These are phyloP conservation scores for Echinops telfairi DNA, from an alignment of 2,113 vertebrate species.

Conservation along the genomic window DNA sequence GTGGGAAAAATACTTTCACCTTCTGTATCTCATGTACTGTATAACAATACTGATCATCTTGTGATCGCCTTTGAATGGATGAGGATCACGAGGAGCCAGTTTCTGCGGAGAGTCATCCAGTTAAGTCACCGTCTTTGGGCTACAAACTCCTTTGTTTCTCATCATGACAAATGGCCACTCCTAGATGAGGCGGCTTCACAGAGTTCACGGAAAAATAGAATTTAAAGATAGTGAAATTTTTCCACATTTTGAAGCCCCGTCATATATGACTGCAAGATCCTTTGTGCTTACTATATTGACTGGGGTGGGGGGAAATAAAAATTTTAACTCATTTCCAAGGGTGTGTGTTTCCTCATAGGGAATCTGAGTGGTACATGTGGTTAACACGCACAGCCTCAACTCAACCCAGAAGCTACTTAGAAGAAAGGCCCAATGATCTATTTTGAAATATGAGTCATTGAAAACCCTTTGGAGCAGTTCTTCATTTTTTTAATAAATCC, in stretches of 20 bases:
- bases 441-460: not conserved
- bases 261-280: not conserved
- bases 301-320: not conserved
- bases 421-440: not conserved
- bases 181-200: too few relatives aligned
- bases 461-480: not conserved
- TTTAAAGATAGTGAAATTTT: too few relatives aligned
- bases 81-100: not conserved
- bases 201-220: too few relatives aligned
- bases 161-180: not conserved
- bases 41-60: not conserved
- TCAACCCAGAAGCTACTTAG: not conserved
- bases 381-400: not conserved
- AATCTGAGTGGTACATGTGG: not conserved
- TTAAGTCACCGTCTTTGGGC: not conserved
- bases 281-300: not conserved
- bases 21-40: not conserved
- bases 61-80: not conserved
- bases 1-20: not conserved
- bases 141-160: not conserved
- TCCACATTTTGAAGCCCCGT: too few relatives aligned
- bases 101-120: rapidly evolving
- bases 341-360: not conserved
- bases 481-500: not conserved
- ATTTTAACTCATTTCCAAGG: not conserved